Base-by-base conservation (phyloP, 1,140 invertebrate species). In the Aphis craccivora region DNA sequence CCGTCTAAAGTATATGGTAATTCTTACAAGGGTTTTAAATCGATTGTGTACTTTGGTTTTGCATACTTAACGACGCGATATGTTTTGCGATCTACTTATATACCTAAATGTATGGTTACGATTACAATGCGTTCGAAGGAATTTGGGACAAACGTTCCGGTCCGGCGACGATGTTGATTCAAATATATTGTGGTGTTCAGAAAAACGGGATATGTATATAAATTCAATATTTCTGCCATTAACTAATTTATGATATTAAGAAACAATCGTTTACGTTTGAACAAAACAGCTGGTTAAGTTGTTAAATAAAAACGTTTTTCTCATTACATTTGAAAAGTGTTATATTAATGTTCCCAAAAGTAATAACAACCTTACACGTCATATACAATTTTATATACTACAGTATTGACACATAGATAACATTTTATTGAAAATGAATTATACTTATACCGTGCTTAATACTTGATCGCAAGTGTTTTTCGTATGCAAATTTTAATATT, bases 21-120 rank as follows among this genome's bases (percentile, higher is more conserved):
- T 89, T 89, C 48, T 51, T 37, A 89, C 87, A 23, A 35, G 45
- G 48, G 48, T 53, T 89, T 53, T 53, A 89, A 89, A 89, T 89
- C 48, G 87, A 53, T 53, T 89, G 51, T 53, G 23, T n/a, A 53
- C 87, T 89, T 37, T 89, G 87, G 87, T 89, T 51, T 53, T 51
- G 87, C 87, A 53, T 53, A 48, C 86, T 48, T n/a, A 87, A 48
- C 30, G 48, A 89, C n/a, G n/a, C 48, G 87, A 89, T 89, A 37
- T 53, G 51, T n/a, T 53, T 11, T 11, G 7, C 35, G 22, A 48
- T 14, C 3, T 60, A 30, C 25, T 25, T 9, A 55, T 55, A 55
- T n/a, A 67, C 11, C 30, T 35, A 51, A 51, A 76, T n/a, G n/a
- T n/a, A 18, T 14, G n/a, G 60, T n/a, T 76, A 76, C 60, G 60